Conservation (phyloP, 2,888 invertebrate genomes). For the Agriopis leucophaearia region DNA sequence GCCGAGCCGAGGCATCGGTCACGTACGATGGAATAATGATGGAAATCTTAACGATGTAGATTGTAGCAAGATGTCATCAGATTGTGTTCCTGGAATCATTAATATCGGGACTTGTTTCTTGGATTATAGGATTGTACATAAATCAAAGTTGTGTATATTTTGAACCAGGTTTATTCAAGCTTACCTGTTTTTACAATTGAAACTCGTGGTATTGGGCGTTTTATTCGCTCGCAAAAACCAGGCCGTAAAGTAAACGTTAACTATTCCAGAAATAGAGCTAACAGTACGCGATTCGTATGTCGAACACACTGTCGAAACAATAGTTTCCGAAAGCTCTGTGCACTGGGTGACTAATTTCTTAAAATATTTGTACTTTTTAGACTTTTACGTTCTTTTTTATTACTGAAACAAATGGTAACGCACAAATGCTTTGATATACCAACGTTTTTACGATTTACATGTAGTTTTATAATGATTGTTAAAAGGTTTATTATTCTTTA, state of each 20-base stretch:
- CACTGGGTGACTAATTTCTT: conserved; percentile 72
- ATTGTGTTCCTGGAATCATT: conserved; percentile 61
- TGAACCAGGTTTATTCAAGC: conserved; percentile 29
- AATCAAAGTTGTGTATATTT: conserved; percentile 41
- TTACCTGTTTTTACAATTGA: conserved; percentile 52
- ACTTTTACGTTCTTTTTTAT: conserved; percentile 63
- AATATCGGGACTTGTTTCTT: conserved; percentile 39
- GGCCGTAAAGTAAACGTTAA: conserved; percentile 70
- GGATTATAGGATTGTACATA: conserved; percentile 41
- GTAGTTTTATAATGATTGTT: conserved; percentile 46
- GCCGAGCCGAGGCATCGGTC: conserved; percentile 65
- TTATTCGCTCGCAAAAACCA: conserved; percentile 72
- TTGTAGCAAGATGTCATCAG: conserved; percentile 61
- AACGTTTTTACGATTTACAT: conserved; percentile 49
- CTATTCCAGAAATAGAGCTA: conserved; percentile 75
- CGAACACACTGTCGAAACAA: conserved; percentile 76
- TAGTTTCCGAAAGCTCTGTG: conserved; percentile 62
- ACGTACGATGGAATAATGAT: conserved; percentile 65
- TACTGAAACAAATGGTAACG: conserved; percentile 58
- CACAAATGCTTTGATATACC: conserved; percentile 56
- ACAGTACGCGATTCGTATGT: conserved; percentile 73
- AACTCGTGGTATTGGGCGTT: conserved; percentile 59
- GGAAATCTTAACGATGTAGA: conserved; percentile 66
- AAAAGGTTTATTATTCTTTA: conserved; percentile 44
- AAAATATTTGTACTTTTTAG: conserved; percentile 68